Conservation (phyloP, 2,888 invertebrate species). For the Campoplex nolae region DNA sequence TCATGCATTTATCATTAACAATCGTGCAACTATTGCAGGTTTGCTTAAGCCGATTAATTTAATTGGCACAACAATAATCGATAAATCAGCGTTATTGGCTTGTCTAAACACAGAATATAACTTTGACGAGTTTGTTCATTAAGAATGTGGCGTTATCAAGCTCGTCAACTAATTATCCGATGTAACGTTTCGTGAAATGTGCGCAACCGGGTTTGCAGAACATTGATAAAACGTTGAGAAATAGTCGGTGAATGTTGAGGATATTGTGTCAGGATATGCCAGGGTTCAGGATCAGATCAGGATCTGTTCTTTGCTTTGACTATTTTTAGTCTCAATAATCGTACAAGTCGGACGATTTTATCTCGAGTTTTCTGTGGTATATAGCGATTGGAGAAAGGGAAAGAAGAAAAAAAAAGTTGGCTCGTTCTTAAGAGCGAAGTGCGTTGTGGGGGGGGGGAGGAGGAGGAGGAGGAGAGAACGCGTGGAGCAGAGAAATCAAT, state of each 20-base stretch:
- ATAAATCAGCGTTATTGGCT: background rate
- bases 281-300: no score
- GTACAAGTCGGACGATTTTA: background rate
- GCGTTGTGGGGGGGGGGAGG: background rate
- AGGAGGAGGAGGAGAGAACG: no score
- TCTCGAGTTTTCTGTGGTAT: background rate
- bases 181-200: background rate
- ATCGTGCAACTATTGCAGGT: conserved; percentile 9
- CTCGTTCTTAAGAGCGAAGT: conserved; percentile 38
- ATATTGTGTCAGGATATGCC: no score
- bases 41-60: background rate
- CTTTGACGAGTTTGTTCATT: background rate
- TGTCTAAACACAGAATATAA: background rate
- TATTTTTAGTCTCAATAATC: background rate
- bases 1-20: conserved; percentile 15
- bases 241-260: no score
- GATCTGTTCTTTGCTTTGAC: background rate
- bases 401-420: conserved; percentile 8
- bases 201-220: background rate
- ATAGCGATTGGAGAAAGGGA: background rate
- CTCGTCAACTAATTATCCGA: background rate
- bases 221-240: no score
- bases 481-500: conserved; percentile 81
- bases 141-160: background rate
- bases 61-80: background rate